phyloP scores from a whole-genome alignment of 1,140 invertebrate species.

The Oscheius sp. region DNA sequence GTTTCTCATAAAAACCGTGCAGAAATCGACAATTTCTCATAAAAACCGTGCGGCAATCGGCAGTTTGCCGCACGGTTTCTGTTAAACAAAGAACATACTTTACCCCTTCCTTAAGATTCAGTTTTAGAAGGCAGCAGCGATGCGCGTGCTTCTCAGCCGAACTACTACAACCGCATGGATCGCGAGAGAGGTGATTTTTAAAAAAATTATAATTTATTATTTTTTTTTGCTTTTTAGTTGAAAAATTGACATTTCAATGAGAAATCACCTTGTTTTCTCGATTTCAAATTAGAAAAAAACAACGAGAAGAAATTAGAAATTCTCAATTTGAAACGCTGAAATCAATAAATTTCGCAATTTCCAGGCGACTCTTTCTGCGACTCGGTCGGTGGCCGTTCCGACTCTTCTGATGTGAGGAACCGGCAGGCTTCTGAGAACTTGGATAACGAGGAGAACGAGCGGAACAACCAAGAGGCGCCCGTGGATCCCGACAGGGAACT shows the following conservation, averaged over 20 bases:
- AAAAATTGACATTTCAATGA: too few relatives aligned
- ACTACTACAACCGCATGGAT: neutral
- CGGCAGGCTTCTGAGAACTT: neutral
- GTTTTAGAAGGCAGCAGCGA: slow-evolving; percentile 20
- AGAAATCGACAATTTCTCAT: too few relatives aligned
- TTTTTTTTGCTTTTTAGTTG: neutral
- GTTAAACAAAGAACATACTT: too few relatives aligned
- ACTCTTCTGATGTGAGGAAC: neutral
- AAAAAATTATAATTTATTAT: neutral
- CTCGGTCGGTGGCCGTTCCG: neutral
- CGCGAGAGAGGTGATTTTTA: slow-evolving; percentile 3
- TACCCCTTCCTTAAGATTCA: too few relatives aligned
- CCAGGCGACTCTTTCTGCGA: neutral
- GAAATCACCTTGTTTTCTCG: too few relatives aligned
- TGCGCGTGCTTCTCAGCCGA: slow-evolving; percentile 6
- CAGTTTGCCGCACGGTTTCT: too few relatives aligned
- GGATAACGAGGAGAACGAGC: neutral
- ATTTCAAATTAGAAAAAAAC: too few relatives aligned
- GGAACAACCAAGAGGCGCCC: neutral
- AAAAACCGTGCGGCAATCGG: too few relatives aligned
- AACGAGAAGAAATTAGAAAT: too few relatives aligned
- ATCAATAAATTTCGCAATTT: too few relatives aligned
- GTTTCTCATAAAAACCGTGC: too few relatives aligned
- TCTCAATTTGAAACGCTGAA: too few relatives aligned
- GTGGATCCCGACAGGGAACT: neutral